Conservation (phyloP, 30 jellyfish, hydroid and myxozoan species). For the Pseudorhiza aurosa region DNA sequence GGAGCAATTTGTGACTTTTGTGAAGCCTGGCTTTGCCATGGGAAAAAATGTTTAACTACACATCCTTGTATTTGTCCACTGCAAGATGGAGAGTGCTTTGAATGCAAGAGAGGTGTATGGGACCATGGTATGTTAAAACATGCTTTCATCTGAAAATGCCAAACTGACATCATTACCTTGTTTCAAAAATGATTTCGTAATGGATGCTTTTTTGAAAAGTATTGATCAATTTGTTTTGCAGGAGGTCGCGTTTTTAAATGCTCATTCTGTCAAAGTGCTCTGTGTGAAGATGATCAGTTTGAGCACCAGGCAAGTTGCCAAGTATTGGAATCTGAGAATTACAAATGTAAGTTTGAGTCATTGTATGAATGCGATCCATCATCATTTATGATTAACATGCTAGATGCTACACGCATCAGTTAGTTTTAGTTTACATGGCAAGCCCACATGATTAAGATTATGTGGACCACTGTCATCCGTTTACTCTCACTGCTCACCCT, state of each 20-base stretch:
- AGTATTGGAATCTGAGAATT: slow-evolving; percentile 87
- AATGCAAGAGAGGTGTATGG: slow-evolving; percentile 88
- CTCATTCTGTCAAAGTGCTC: slow-evolving; percentile 82
- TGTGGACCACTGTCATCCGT: too few relatives aligned
- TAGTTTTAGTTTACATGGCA: too few relatives aligned
- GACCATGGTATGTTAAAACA: slow-evolving; percentile 86
- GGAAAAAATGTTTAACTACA: slow-evolving; percentile 79
- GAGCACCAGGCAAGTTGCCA: slow-evolving; percentile 99
- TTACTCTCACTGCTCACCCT: too few relatives aligned
- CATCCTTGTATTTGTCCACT: slow-evolving; percentile 90
- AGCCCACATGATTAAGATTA: too few relatives aligned
- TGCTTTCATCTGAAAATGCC: too few relatives aligned
- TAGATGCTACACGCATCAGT: too few relatives aligned
- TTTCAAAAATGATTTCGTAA: too few relatives aligned
- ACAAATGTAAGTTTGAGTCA: slow-evolving; percentile 70
- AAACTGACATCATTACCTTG: too few relatives aligned
- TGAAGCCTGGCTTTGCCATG: slow-evolving; percentile 95
- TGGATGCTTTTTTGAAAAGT: too few relatives aligned
- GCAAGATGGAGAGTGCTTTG: slow-evolving; percentile 80
- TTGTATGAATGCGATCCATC: too few relatives aligned
- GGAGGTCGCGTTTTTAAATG: slow-evolving; percentile 97
- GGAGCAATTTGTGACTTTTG: slow-evolving; percentile 95
- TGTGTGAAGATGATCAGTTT: slow-evolving; percentile 98
- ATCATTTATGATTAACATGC: too few relatives aligned
- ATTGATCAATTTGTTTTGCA: neutral